A percentile compares a stretch with the other conserved stretches of the same genome.
These are phyloP conservation scores for Ericerus pela DNA, from an alignment of 1,140 invertebrate species.

Conservation along the genomic window DNA sequence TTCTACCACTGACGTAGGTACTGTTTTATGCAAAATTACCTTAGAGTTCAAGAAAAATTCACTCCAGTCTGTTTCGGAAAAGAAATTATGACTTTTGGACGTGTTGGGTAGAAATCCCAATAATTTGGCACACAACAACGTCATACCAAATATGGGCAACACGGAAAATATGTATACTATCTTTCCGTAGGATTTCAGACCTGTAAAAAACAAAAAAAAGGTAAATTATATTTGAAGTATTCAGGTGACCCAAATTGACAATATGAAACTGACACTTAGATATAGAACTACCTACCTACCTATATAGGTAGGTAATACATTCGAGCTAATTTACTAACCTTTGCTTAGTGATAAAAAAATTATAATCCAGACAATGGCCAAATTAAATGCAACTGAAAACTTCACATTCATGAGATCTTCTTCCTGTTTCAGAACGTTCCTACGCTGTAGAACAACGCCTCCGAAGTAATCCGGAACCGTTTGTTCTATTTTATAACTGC, in stretches of 20 bases:
- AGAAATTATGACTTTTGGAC: constrained; percentile 43
- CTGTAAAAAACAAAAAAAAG: constrained; percentile 29
- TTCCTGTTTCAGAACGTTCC: constrained; percentile 41
- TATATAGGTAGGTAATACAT: no score
- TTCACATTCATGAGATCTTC: constrained; percentile 51
- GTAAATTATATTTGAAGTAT: no score
- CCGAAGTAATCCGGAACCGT: constrained; percentile 71
- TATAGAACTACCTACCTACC: no score
- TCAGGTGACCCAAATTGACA: no score
- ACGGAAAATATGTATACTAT: constrained; percentile 58
- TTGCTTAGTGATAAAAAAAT: constrained; percentile 78
- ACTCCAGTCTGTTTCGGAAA: constrained; percentile 57
- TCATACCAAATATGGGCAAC: constrained; percentile 52
- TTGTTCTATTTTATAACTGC: constrained; percentile 43
- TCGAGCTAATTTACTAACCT: no score
- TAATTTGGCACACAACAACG: constrained; percentile 56
- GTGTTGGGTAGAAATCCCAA: constrained; percentile 50
- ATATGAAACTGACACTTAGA: no score
- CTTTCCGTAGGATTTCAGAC: constrained; percentile 69
- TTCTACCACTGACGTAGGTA: no score
- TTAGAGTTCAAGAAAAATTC: constrained; percentile 70
- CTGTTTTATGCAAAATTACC: constrained; percentile 32
- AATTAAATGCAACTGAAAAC: constrained; percentile 76
- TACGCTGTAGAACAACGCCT: constrained; percentile 59
- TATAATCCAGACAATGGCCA: constrained; percentile 79